Evolutionary conservation across 2,888 invertebrate genomes (phyloP).

Genomic region (Esperia sulphurella): DNA sequence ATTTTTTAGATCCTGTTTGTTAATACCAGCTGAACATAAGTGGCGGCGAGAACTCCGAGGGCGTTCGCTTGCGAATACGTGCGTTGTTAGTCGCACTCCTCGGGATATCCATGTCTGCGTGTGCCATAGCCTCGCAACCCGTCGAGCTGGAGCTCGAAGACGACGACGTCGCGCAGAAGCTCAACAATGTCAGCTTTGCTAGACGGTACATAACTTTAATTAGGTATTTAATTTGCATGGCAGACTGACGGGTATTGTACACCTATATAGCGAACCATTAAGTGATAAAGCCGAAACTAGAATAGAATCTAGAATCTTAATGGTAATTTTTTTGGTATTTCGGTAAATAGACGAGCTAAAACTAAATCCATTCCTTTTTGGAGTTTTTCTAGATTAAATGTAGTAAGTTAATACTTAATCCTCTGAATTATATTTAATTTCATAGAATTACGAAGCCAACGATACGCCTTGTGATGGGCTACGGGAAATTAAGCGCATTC

Average conservation of each 20-base stretch:
- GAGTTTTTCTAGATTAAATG: background rate
- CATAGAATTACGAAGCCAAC: conserved; percentile 70
- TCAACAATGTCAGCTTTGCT: conserved; percentile 66
- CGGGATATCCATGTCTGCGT: conserved; percentile 68
- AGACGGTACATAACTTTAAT: conserved; percentile 42
- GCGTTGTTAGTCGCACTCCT: conserved; percentile 63
- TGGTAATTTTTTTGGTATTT: too few species aligned
- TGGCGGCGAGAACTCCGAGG: conserved; percentile 32
- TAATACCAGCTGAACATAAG: conserved; percentile 23
- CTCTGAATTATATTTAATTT: conserved; percentile 12
- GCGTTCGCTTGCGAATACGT: conserved; percentile 48
- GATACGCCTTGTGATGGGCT: conserved; percentile 65
- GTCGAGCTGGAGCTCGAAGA: conserved; percentile 66
- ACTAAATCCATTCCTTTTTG: too few species aligned
- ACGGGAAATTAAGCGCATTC: conserved; percentile 63
- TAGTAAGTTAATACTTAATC: background rate
- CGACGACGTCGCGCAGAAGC: conserved; percentile 61
- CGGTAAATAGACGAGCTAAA: too few species aligned
- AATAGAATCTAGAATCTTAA: too few species aligned
- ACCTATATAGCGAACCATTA: too few species aligned
- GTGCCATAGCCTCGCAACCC: conserved; percentile 66
- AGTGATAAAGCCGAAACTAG: too few species aligned
- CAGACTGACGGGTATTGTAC: too few species aligned
- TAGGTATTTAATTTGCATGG: too few species aligned
- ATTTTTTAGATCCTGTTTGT: too few species aligned